Conservation (phyloP, 2,113 vertebrate species). For the Ptilonorhynchus violaceus region DNA sequence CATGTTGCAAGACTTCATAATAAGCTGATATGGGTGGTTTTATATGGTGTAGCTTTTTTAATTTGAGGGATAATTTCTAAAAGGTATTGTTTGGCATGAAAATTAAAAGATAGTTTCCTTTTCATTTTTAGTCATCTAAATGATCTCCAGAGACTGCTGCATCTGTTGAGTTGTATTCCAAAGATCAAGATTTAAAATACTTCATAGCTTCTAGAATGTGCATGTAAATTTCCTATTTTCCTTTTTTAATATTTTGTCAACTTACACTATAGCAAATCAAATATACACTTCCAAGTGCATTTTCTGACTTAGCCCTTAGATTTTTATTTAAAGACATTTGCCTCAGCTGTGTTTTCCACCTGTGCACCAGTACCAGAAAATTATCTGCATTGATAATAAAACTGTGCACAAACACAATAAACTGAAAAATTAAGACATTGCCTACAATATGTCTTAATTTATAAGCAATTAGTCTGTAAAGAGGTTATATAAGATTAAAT, state of each 20-base stretch:
- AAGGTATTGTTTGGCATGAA: not conserved
- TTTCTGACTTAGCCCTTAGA: not conserved
- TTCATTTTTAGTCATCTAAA: not conserved
- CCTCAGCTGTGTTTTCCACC: not conserved
- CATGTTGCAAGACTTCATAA: not conserved
- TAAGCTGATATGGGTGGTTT: not conserved
- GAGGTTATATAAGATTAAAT: not conserved
- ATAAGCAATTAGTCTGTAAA: not conserved
- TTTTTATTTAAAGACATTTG: not conserved
- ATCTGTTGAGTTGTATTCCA: not conserved
- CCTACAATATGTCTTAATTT: not conserved
- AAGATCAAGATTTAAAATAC: not conserved
- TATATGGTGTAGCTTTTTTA: not conserved
- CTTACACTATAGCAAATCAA: not conserved
- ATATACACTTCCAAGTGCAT: not conserved
- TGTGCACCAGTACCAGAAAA: not conserved
- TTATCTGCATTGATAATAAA: not conserved
- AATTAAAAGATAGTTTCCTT: not conserved
- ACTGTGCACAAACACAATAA: not conserved
- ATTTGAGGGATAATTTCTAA: not conserved
- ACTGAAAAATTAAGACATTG: not conserved
- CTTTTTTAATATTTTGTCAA: not conserved
- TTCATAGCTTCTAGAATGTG: not conserved
- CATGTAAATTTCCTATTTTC: not conserved
- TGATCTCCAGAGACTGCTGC: not conserved